Evolutionary conservation across 2,113 vertebrate genomes (phyloP), one percentile per base, ranked within the genome.

Genomic region (Myotis yumanensis): DNA sequence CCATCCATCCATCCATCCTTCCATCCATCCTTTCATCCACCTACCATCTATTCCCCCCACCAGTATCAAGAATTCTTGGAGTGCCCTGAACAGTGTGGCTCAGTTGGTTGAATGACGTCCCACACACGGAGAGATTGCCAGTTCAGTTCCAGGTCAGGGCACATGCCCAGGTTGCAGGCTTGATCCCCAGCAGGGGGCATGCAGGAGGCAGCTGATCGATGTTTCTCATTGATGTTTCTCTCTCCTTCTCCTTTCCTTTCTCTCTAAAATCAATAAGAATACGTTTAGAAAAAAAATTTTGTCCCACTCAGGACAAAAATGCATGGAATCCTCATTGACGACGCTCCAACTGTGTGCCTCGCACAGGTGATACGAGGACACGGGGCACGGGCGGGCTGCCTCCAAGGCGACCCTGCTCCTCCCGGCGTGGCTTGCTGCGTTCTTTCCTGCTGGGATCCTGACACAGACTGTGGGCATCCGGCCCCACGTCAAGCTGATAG

Each of bases 351-450:
- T 35, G 7, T 5, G 5, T 62, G 66, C 11, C 48, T 66, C 7
- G 1, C 15, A 2, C 0, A 0, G 1, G 6, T 25, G 66, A 22
- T 4, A 10, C 22, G 1, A 48, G 9, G 14, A 25, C 37, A 1
- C 17, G 0, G 5, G 23, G 9, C 3, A 0, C n/a, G 25, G 30
- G n/a, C 4, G 2, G 18, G 11, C 9, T 62, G 72, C n/a, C 43
- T 43, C 59, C 51, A 4, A 0, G 11, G 8, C 35, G 52, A 68
- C 77, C 77, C 68, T 10, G 9, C 12, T 18, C 69, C 69, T 51
- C 32, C 54, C 25, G 54, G 51, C 4, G 7, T 3, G 3, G n/a
- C 89, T 51, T 1, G 52, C 51, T 66, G 11, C 14, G 8, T 25
- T 75, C 71, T 62, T 79, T 57, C 8, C 0, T 10, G 37, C 80